phyloP scores from a whole-genome alignment of 1,140 invertebrate genomes.

The Orchesella cincta region DNA sequence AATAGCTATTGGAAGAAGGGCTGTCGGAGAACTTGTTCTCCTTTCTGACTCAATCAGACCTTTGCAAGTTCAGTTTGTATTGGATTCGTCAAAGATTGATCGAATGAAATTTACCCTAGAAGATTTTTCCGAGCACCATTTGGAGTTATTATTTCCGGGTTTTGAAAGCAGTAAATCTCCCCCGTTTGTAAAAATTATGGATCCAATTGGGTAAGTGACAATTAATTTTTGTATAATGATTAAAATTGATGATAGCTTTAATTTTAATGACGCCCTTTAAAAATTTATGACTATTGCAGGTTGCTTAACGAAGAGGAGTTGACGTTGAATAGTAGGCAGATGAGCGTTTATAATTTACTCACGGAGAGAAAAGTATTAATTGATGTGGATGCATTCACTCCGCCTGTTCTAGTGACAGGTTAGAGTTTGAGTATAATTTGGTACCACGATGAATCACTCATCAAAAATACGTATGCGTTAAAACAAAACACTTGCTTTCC shows the following conservation, averaged over 20 bases:
- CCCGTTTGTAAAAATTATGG: background rate
- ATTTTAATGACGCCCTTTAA: background rate
- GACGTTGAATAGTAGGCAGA: background rate
- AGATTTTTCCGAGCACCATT: background rate
- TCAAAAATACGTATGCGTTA: background rate
- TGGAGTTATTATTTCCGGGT: background rate
- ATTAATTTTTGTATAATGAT: background rate
- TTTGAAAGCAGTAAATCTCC: background rate
- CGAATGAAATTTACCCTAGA: background rate
- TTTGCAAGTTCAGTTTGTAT: conserved; percentile 4
- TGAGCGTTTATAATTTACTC: conserved; percentile 12
- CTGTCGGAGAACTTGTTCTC: background rate
- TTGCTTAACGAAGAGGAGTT: background rate
- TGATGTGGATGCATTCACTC: background rate
- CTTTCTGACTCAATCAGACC: background rate
- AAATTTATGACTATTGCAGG: background rate
- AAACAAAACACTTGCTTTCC: background rate
- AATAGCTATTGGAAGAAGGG: conserved; percentile 1
- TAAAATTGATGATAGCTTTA: background rate
- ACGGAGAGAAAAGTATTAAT: background rate
- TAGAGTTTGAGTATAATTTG: background rate
- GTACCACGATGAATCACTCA: background rate
- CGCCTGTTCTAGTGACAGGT: background rate
- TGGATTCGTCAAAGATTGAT: background rate
- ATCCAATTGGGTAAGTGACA: background rate